These are phyloP conservation scores for Alethe diademata DNA, from an alignment of 2,113 vertebrate species.

Conservation along the genomic window DNA sequence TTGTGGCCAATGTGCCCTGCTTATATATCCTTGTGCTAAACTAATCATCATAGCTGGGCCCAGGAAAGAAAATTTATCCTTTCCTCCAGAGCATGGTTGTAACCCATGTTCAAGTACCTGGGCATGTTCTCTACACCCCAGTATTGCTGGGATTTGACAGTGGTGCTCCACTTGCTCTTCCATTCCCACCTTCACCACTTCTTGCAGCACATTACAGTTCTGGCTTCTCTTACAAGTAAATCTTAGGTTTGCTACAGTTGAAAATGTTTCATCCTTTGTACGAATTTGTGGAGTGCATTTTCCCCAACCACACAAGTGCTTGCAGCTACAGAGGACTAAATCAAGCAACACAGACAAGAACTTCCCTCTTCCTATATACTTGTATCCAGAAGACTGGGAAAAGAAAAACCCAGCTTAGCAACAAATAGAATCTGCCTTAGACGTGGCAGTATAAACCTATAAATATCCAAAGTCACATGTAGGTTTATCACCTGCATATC, in stretches of 20 bases:
- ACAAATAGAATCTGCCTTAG: not conserved
- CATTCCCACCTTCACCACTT: not conserved
- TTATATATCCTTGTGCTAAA: not conserved
- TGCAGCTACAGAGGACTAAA: not conserved
- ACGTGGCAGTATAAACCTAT: not conserved
- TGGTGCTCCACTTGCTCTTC: not conserved
- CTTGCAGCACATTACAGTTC: not conserved
- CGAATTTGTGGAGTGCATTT: not conserved
- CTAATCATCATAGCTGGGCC: not conserved
- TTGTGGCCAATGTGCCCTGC: not conserved
- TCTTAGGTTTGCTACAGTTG: not conserved
- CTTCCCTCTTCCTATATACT: not conserved
- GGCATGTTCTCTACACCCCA: not conserved
- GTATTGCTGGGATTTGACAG: not conserved
- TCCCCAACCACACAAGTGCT: not conserved
- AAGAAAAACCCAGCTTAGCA: not conserved
- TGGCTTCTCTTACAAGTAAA: not conserved
- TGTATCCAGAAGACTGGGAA: not conserved
- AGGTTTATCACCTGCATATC: not conserved
- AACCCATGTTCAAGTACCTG: not conserved
- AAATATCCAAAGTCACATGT: not conserved
- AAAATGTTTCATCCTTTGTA: not conserved
- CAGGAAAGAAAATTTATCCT: not conserved
- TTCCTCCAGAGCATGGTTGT: not conserved
- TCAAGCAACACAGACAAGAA: not conserved